A percentile compares a stretch with the other conserved stretches of the same genome.
Conservation (phyloP, 2,113 vertebrate genomes). For the Centropus bengalensis region DNA sequence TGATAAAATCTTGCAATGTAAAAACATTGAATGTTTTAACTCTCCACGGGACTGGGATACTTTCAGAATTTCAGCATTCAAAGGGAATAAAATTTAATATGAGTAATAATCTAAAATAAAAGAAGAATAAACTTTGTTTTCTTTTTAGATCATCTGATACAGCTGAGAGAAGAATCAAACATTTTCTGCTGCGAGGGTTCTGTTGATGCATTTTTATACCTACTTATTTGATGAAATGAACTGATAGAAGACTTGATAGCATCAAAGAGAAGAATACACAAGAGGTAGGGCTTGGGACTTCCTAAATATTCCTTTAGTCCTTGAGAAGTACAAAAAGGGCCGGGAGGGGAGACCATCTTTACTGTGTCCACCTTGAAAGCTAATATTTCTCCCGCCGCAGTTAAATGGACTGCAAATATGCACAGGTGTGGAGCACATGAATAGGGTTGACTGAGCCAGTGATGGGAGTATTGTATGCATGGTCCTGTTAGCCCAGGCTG, state of each 20-base stretch:
- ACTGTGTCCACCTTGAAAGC: slow-evolving; percentile 36
- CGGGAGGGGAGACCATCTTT: not conserved
- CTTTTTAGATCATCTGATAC: not conserved
- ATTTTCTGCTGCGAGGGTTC: not conserved
- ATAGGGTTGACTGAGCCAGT: not conserved
- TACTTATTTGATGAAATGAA: not conserved
- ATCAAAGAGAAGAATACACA: not conserved
- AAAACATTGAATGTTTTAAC: not conserved
- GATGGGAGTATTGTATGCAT: slow-evolving; percentile 19
- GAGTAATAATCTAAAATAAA: not conserved
- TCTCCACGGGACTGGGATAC: not conserved
- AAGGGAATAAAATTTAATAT: not conserved
- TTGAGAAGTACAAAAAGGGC: not conserved
- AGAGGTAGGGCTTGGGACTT: not conserved
- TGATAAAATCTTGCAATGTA: not conserved
- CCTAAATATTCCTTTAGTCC: not conserved
- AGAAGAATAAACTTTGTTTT: not conserved
- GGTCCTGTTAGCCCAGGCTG: slow-evolving; percentile 34
- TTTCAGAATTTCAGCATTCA: not conserved
- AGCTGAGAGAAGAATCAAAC: not conserved
- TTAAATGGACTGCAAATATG: slow-evolving; percentile 63
- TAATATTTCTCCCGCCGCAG: slow-evolving; percentile 35
- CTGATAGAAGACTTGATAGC: not conserved
- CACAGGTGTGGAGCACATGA: slow-evolving; percentile 61
- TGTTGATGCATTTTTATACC: not conserved